Evolutionary conservation across 1,140 invertebrate species (phyloP), one percentile per base, ranked within the genome.

Genomic region (Drosophila willistoni): DNA sequence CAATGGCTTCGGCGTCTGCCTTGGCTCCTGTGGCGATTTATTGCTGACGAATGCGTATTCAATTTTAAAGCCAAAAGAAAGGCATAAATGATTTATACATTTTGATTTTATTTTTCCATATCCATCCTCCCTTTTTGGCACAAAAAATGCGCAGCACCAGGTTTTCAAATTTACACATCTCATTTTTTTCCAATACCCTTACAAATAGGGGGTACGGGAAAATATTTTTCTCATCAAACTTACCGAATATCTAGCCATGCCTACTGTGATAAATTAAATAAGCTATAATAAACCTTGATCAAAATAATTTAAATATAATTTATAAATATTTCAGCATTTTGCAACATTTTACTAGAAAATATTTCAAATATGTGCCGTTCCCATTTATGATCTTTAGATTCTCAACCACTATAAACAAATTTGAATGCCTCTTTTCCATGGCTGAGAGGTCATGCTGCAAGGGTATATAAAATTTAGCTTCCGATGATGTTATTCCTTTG

Each of bases 41-140:
- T 89, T 89, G 84, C 84, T 89, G 84, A 89, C 84, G 84, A 89
- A 89, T 89, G 77, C 74, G 74, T 89, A 89, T 89, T 89, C 85
- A 89, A 89, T 89, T 89, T 89, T 90, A 84, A 83, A 75, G 80
- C 68, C 72, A 70, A 63, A 51, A 51, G 44, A 51, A 51, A 22
- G 17, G 62, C 67, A 80, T 62, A 81, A 79, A 89, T 89, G 84
- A 89, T 89, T 89, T 89, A 89, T 89, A 89, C 77, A 89, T 87
- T 89, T 89, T 19, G 81, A 81, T 89, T 84, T 89, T 89, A 89
- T 87, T 75, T 86, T 87, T 80, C 70, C 60, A 34, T 39, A 39
- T 39, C 36, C 36, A 39, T 39, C 57, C 42, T 33, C 64, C 6
- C 51, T 10, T 9, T 36, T 62, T 44, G 60, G 42, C 42, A 44